A percentile compares a stretch with the other conserved stretches of the same genome.
phyloP scores from a whole-genome alignment of 1,140 invertebrate species.

The Argopecten irradians region DNA sequence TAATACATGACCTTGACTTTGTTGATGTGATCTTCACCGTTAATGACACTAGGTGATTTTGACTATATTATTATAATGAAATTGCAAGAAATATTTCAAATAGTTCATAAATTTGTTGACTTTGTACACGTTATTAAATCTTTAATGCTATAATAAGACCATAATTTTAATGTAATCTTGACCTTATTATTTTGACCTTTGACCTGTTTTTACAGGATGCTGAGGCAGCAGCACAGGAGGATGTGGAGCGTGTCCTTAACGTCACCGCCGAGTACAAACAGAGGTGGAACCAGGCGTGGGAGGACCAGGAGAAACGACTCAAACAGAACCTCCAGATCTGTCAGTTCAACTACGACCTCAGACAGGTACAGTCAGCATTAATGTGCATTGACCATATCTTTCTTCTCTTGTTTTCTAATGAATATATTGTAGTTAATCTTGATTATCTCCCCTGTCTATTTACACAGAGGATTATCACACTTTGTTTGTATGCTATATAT shows the following conservation, averaged over 20 bases:
- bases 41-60: no score
- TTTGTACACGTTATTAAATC: no score
- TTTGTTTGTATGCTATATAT: no score
- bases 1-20: neutral
- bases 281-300: constrained; percentile 82
- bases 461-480: no score
- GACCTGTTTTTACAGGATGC: constrained; percentile 84
- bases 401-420: neutral
- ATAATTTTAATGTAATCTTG: no score
- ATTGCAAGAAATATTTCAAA: no score
- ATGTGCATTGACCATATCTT: neutral
- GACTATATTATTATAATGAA: no score
- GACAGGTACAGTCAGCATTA: constrained; percentile 73
- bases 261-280: constrained; percentile 78
- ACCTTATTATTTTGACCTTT: neutral
- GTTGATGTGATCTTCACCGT: neutral
- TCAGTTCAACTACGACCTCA: constrained; percentile 85
- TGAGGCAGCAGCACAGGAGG: constrained; percentile 83
- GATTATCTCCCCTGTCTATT: no score
- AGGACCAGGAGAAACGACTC: constrained; percentile 81
- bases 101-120: neutral
- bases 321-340: constrained; percentile 83
- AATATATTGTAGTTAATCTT: no score
- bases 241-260: constrained; percentile 82
- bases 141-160: neutral